Conservation (phyloP, 1,140 invertebrate genomes). For the Leptopilina boulardi region DNA sequence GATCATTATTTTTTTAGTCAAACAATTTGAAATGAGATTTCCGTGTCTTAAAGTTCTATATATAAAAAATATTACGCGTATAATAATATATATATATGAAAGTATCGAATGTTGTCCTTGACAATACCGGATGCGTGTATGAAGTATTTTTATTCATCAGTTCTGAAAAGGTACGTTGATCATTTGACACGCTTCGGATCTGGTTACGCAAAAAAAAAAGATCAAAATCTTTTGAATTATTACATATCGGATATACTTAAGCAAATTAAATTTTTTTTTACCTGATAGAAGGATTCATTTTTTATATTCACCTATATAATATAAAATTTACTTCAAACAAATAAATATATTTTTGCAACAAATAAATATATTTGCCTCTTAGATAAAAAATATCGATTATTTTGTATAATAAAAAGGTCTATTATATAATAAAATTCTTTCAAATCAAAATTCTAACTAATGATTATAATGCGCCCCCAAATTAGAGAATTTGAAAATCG, state of each 20-base stretch:
- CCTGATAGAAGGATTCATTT: background rate
- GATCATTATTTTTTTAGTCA: background rate
- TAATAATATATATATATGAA: background rate
- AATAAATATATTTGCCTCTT: too few relatives aligned
- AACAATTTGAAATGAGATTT: background rate
- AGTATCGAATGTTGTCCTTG: slow-evolving; percentile 16
- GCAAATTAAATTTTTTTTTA: slow-evolving; percentile 6
- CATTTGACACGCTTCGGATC: slow-evolving; percentile 2
- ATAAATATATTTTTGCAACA: too few relatives aligned
- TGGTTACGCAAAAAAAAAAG: slow-evolving; percentile 13
- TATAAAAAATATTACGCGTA: background rate
- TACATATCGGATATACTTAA: background rate
- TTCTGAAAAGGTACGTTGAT: slow-evolving; percentile 4
- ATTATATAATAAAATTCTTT: too few relatives aligned
- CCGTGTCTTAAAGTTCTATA: background rate
- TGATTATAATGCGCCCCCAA: too few relatives aligned
- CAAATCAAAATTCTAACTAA: too few relatives aligned
- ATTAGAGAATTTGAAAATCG: too few relatives aligned
- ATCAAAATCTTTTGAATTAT: slow-evolving; percentile 11
- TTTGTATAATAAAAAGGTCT: too few relatives aligned
- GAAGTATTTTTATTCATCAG: background rate
- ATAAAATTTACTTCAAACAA: too few relatives aligned
- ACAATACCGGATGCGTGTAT: slow-evolving; percentile 4
- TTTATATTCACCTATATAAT: too few relatives aligned
- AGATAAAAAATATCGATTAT: too few relatives aligned